A percentile compares a stretch with the other conserved stretches of the same genome.
Conservation (phyloP, 2,888 invertebrate genomes). For the Hydrotaea cyrtoneurina region DNA sequence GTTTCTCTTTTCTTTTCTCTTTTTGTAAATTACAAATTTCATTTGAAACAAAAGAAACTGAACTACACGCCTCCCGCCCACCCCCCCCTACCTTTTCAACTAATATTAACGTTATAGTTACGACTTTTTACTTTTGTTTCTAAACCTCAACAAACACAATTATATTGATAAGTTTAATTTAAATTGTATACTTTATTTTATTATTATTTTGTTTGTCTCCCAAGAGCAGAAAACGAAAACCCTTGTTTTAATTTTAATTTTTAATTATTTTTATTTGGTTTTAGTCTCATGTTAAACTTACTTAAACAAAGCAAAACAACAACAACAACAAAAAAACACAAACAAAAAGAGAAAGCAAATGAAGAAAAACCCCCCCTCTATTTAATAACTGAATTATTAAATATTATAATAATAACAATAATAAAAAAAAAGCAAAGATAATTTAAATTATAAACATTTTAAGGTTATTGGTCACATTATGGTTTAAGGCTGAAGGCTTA, state of each 20-base stretch:
- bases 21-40: slow-evolving; percentile 34
- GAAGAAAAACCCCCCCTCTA: slow-evolving; percentile 5
- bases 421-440: neutral
- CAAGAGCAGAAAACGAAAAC: neutral
- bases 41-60: neutral
- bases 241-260: slow-evolving; percentile 20
- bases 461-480: slow-evolving; percentile 16
- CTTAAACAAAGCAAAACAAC: slow-evolving; percentile 28
- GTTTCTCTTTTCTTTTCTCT: neutral
- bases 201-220: no score
- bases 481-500: neutral
- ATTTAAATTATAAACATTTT: slow-evolving; percentile 12
- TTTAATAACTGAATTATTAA: slow-evolving; percentile 40
- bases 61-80: slow-evolving; percentile 4
- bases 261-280: slow-evolving; percentile 28
- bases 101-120: slow-evolving; percentile 18
- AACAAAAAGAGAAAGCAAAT: slow-evolving; percentile 46
- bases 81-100: slow-evolving; percentile 27
- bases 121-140: slow-evolving; percentile 16
- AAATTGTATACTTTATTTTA: slow-evolving; percentile 21
- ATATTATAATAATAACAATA: slow-evolving; percentile 41
- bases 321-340: slow-evolving; percentile 18
- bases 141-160: slow-evolving; percentile 41
- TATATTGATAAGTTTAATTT: slow-evolving; percentile 33
- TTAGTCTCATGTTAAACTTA: slow-evolving; percentile 26